These are phyloP conservation scores for Drosophila mimetica DNA, from an alignment of 2,888 invertebrate species.

Conservation along the genomic window DNA sequence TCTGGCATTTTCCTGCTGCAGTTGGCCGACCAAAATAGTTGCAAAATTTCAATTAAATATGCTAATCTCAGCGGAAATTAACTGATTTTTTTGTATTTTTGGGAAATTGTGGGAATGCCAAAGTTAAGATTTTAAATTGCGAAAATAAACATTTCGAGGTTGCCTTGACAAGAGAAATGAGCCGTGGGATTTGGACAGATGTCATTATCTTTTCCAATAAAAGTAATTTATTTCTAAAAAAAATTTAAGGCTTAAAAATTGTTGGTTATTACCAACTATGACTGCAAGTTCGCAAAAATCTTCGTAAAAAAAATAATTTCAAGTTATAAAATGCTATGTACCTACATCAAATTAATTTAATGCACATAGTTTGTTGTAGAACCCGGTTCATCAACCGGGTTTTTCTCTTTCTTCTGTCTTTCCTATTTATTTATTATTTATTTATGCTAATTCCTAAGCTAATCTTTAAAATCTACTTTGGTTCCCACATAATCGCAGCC, in stretches of 20 bases:
- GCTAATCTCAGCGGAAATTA: constrained; percentile 40
- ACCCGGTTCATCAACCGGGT: constrained; percentile 6
- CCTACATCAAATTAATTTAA: no score
- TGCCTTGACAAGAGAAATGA: constrained; percentile 1
- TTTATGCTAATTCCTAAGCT: neutral
- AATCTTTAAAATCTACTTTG: constrained; percentile 8
- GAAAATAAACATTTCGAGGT: neutral
- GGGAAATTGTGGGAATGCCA: constrained; percentile 37
- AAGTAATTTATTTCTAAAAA: no score
- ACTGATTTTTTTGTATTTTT: constrained; percentile 12
- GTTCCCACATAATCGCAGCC: constrained; percentile 14
- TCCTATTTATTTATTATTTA: neutral
- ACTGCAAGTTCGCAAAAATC: no score
- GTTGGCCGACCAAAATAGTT: constrained; percentile 31
- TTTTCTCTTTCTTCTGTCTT: neutral
- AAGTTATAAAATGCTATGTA: neutral
- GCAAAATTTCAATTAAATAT: constrained; percentile 50
- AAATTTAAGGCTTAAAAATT: no score
- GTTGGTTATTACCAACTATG: no score
- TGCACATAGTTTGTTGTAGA: neutral
- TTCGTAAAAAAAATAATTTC: no score
- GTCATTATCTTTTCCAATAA: neutral
- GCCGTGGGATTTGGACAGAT: neutral
- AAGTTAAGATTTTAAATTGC: constrained; percentile 2
- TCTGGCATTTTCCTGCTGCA: constrained; percentile 44